Evolutionary conservation across 2,113 vertebrate genomes (phyloP).

Genomic region (Prunella himalayana): DNA sequence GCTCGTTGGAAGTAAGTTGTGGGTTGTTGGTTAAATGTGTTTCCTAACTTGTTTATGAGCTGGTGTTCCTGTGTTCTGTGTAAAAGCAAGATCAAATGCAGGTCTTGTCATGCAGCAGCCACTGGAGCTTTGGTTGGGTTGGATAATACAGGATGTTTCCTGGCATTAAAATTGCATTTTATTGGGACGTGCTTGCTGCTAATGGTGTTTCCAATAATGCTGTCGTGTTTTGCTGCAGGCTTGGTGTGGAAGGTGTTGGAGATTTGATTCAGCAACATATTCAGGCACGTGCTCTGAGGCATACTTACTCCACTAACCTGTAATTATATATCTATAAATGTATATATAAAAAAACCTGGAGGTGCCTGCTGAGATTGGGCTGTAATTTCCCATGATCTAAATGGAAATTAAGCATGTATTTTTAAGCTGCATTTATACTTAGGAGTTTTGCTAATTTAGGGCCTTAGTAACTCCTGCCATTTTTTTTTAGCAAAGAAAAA

Average conservation of each 20-base stretch:
- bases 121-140: background rate
- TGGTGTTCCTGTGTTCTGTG: background rate
- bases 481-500: background rate
- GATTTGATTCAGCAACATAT: background rate
- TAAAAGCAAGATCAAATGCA: background rate
- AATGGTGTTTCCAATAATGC: background rate
- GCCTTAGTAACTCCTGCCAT: background rate
- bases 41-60: conserved; percentile 27
- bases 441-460: background rate
- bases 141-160: background rate
- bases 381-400: conserved; percentile 1
- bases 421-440: background rate
- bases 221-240: background rate
- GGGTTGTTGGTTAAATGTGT: background rate
- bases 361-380: background rate
- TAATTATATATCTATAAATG: background rate
- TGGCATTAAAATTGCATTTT: background rate
- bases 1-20: background rate
- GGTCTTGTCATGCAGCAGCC: background rate
- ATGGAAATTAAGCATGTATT: background rate
- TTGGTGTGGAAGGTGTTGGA: background rate
- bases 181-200: background rate
- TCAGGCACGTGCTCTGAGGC: background rate
- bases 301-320: background rate
- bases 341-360: background rate